These are phyloP conservation scores for Zelleria hepariella DNA, from an alignment of 2,888 invertebrate species.

Conservation along the genomic window DNA sequence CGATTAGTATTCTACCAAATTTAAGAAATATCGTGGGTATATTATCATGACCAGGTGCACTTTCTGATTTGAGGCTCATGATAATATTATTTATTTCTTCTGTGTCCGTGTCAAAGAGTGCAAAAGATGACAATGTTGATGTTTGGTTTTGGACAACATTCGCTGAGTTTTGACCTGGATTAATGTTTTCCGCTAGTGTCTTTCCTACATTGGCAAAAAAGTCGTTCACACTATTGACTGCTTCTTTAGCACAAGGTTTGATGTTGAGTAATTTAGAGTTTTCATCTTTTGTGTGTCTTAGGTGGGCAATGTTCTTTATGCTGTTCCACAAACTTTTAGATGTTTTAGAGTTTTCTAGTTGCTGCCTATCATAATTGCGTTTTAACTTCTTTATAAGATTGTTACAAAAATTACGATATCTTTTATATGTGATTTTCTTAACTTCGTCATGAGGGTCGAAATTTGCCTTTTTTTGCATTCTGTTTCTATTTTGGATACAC, in stretches of 20 bases:
- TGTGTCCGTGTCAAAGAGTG: background rate
- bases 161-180: background rate
- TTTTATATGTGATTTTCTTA: background rate
- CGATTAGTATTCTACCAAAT: background rate
- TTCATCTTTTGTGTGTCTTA: background rate
- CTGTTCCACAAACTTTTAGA: background rate
- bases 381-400: background rate
- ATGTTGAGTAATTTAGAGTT: constrained; percentile 1
- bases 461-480: background rate
- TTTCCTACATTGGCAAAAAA: too few species aligned
- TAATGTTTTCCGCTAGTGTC: background rate
- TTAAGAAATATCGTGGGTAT: constrained; percentile 7
- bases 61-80: constrained; percentile 1
- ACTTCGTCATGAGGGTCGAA: background rate
- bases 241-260: background rate
- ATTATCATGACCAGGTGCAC: constrained; percentile 7
- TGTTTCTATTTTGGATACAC: background rate
- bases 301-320: background rate
- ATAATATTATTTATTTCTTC: background rate
- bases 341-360: background rate
- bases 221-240: constrained; percentile 3
- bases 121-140: constrained; percentile 1
- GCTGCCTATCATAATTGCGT: background rate
- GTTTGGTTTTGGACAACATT: background rate
- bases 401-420: constrained; percentile 4